A percentile compares a stretch with the other conserved stretches of the same genome.
Evolutionary conservation across 2,797 vertebrate species (phyloP).

Genomic region (Chelon labrosus): DNA sequence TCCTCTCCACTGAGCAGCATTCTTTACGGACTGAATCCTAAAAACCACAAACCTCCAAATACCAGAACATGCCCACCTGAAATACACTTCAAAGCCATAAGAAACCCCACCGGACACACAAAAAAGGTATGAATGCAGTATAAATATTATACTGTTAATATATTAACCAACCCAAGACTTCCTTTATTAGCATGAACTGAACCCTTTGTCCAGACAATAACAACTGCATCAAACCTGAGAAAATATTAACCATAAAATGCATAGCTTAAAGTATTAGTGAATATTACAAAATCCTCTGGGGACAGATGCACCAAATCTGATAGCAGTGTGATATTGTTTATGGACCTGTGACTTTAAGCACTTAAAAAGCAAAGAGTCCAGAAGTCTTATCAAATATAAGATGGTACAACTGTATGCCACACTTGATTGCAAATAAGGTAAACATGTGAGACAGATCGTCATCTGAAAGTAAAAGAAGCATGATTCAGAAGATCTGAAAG

Average conservation of each 20-base stretch:
- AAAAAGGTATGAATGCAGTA: not conserved
- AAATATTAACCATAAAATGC: not conserved
- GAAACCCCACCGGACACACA: not conserved
- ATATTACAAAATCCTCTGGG: not conserved
- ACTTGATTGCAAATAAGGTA: not conserved
- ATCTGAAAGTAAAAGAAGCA: slow-evolving; percentile 1
- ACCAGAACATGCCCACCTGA: not conserved
- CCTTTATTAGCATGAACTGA: not conserved
- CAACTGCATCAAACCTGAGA: not conserved
- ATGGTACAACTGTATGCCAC: not conserved
- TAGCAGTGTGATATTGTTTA: not conserved
- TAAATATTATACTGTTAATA: not conserved
- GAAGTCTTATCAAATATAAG: not conserved
- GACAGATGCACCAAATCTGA: not conserved
- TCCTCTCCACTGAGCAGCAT: slow-evolving; percentile 24
- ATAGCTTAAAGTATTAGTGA: not conserved
- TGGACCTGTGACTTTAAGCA: not conserved
- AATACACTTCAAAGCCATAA: not conserved
- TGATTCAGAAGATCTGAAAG: not conserved
- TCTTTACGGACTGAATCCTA: slow-evolving; percentile 49
- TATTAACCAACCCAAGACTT: not conserved
- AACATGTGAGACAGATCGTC: too few species aligned
- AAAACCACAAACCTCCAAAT: slow-evolving; percentile 36
- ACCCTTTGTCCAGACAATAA: not conserved
- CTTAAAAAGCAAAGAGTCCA: not conserved